Base-by-base conservation (phyloP, 2,797 vertebrate species). In the Lycodopsis pacificus region DNA sequence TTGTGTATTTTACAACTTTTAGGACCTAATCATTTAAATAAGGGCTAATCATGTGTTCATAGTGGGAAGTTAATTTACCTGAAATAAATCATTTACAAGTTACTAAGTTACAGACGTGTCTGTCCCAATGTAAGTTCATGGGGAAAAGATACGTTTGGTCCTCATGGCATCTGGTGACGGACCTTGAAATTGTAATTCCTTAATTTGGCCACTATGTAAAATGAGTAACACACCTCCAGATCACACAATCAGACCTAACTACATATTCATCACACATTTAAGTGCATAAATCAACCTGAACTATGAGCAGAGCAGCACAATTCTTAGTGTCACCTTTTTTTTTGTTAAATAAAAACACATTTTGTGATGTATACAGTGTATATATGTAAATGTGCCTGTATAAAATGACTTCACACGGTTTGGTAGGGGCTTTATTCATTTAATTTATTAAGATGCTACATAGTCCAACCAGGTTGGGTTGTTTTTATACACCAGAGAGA, bases 401-500 rank as follows among this genome's bases (percentile, higher is more conserved):
- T 59, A 73, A 95, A 96, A 97, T 94, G 86, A 95, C 86, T 88
- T 89, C 84, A 95, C 94, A 94, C 84, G 34, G 59, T 93, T 93
- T 86, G 90, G 92, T 95, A 88, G 93, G 96, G 96, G 94, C 93
- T 97, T 97, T 96, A 97, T 96, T 98, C 95, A 95, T 96, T 97
- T 95, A 93, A 95, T 96, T 96, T 96, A 97, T 97, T 94, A 96
- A 96, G 97, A 97, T 98, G 97, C 97, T 98, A 99, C 97, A 98
- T 95, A 97, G 95, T 96, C 95, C 95, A 97, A 97, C 97, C 96
- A 95, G 94, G 94, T 96, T 96, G 96, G 96, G 82, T 89, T 90
- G 79, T 90, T 91, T 96, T 96, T 96, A 95, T 91, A 97, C 78
- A 96, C 95, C 96, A 96, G 96, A 93, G 89, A 96, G 95, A 96